Percentiles rank a stretch among this genome's conserved stretches.
phyloP scores from a whole-genome alignment of 2,797 vertebrate species.

The Neoniphon sammara region DNA sequence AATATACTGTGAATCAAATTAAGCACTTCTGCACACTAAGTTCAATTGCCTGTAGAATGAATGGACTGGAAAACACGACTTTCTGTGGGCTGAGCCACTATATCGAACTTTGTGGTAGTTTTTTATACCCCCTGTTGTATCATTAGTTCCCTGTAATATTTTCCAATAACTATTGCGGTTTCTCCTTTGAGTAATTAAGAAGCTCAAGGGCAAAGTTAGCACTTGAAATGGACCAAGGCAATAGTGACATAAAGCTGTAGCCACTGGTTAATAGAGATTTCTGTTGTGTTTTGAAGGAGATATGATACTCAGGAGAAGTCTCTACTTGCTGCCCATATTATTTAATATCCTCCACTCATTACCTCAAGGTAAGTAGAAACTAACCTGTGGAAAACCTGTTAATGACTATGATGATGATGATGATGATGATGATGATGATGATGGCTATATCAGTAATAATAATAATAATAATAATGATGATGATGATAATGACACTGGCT shows the following conservation, averaged over 20 bases:
- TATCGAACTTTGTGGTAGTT: no score
- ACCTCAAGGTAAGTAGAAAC: conserved; percentile 83
- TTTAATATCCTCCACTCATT: conserved; percentile 80
- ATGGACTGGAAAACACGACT: no score
- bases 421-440: neutral
- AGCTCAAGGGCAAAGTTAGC: neutral
- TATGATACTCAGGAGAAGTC: conserved; percentile 83
- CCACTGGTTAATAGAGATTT: conserved; percentile 24
- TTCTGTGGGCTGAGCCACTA: no score
- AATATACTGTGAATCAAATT: neutral
- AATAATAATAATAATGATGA: neutral
- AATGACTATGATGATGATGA: neutral
- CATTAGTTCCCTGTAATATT: neutral
- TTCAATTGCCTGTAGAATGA: no score
- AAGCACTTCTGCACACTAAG: neutral
- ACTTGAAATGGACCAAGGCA: neutral
- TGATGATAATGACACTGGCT: no score
- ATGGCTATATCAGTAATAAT: neutral
- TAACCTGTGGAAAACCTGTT: neutral
- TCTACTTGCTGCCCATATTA: conserved; percentile 84
- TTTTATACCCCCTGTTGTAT: neutral
- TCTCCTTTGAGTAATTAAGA: no score
- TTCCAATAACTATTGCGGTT: no score
- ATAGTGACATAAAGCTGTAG: neutral
- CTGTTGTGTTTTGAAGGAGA: conserved; percentile 80